Base-by-base conservation (phyloP, 2,888 invertebrate genomes). In the Acrobasis repandana region DNA sequence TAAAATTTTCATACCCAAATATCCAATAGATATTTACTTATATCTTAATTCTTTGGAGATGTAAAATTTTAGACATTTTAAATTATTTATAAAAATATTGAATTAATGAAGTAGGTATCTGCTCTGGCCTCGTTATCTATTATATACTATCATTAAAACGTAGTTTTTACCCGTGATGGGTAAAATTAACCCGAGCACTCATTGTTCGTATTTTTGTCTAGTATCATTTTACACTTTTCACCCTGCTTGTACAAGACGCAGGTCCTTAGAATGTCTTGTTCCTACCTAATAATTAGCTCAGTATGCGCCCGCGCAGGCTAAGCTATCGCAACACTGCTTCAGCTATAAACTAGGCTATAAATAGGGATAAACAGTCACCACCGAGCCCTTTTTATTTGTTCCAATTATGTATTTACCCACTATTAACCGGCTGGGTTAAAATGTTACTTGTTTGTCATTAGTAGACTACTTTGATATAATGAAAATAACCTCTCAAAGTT, bases 201-300 rank as follows among this genome's bases (percentile, higher is more conserved):
- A 28, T 28, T 28, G 6, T 28, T 28, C 6, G 8, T 4, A 28
- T 28, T 28, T 28, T 28, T 28, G 28, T 28, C 28, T 28, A 28
- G 28, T 5, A 8, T 28, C 4, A 11, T 14, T 14, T 5, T 54
- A 51, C 63, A 63, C 65, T 71, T 70, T 34, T 66, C 54, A 16
- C 5, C n/a, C 0, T 33, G 61, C 60, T 14, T 59, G 65, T 72
- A 68, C 68, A 9, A 34, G 28, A 52, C 51, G 52, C 56, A 65
- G 60, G 68, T 70, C 59, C 52, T 58, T 36, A 61, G 61, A 56
- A 65, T 67, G 62, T 58, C 62, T 60, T 61, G 71, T 65, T 65
- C 59, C 70, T 69, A 72, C 66, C 73, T 72, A 75, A 75, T 77
- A 76, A 80, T 79, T 77, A 79, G 73, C 67, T 66, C 65, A 65